A percentile compares a stretch with the other conserved stretches of the same genome.
These are phyloP conservation scores for Aphodius sticticus DNA, from an alignment of 2,888 invertebrate genomes.

Conservation along the genomic window DNA sequence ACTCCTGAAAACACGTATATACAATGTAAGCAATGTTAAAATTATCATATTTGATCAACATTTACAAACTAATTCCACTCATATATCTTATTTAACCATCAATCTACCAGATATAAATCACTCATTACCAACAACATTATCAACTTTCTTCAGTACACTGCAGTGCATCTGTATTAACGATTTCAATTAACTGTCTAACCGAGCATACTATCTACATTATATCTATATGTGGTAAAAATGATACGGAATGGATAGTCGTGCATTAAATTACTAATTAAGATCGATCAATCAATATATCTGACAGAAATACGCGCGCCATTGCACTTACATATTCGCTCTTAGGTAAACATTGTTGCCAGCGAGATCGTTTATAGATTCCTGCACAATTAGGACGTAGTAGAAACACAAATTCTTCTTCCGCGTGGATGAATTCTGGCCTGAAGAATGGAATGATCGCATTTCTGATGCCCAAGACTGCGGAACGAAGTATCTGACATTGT, in stretches of 20 bases:
- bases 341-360: not conserved
- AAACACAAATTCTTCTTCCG: not conserved
- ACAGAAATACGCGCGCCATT: not conserved
- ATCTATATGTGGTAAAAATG: conserved; percentile 4
- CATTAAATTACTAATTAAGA: not conserved
- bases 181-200: not conserved
- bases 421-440: not conserved
- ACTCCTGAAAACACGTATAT: too few relatives aligned
- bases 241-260: not conserved
- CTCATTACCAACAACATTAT: not conserved
- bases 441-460: not conserved
- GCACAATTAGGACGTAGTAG: not conserved
- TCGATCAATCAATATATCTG: not conserved
- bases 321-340: not conserved
- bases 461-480: not conserved
- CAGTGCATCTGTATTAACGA: not conserved
- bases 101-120: not conserved
- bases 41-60: too few relatives aligned
- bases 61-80: too few relatives aligned
- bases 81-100: too few relatives aligned
- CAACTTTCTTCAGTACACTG: not conserved
- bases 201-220: not conserved
- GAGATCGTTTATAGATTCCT: not conserved
- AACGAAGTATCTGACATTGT: not conserved
- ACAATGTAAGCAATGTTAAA: too few relatives aligned